Evolutionary conservation across 53 echinoderm and acorn worm genomes (phyloP).

Genomic region (Hippasteria phrygiana): DNA sequence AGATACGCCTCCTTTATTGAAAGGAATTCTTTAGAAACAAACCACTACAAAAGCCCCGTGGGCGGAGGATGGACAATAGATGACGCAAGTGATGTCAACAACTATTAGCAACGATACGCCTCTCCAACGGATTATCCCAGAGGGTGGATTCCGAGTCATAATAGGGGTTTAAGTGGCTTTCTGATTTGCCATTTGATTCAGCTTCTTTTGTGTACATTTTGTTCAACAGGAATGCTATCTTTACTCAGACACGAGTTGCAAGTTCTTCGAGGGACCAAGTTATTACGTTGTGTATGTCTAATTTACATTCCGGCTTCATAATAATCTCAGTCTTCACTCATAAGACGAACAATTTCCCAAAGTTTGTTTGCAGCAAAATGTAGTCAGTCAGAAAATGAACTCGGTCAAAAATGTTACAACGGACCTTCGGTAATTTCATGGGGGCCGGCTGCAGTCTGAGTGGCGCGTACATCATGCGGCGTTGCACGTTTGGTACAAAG

Average conservation of each 20-base stretch:
- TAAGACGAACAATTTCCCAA: too few species aligned
- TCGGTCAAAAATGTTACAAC: not conserved
- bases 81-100: not conserved
- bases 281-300: not conserved
- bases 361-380: not conserved
- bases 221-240: not conserved
- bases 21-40: not conserved
- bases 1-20: not conserved
- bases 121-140: not conserved
- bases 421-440: slow-evolving; percentile 26
- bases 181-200: not conserved
- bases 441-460: slow-evolving; percentile 32
- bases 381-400: not conserved
- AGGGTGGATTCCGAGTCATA: not conserved
- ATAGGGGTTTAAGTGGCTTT: not conserved
- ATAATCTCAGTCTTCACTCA: too few species aligned
- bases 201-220: not conserved
- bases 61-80: not conserved
- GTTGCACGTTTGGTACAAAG: slow-evolving; percentile 21
- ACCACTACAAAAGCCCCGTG: slow-evolving; percentile 1
- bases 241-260: not conserved
- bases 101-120: slow-evolving; percentile 14
- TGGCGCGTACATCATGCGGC: slow-evolving; percentile 54
- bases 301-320: too few species aligned
- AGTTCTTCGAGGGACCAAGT: not conserved